Base-by-base conservation (phyloP, 1,140 invertebrate species). In the Caerostris extrusa region DNA sequence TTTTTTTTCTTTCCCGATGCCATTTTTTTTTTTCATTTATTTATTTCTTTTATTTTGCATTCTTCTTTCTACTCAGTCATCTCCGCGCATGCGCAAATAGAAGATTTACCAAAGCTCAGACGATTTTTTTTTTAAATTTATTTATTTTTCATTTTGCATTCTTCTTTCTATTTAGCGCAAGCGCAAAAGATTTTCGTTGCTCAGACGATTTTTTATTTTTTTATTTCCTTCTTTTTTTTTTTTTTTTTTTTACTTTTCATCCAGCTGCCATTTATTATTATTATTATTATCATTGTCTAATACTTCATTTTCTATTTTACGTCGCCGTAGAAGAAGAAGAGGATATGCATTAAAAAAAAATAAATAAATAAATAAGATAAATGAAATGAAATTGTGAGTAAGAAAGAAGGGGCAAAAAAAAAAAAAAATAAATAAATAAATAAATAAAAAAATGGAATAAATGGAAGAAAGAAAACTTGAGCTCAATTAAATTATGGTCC, bases 401-500 rank as follows among this genome's bases (percentile, higher is more conserved):
- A 55, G 71, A 7, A 58, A 83, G 57, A 58, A 83, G 56, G 82
- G 82, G 57, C n/a, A 83, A 83, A 55, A 83, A 56, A 58, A 55
- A 83, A 83, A 58, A 6, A 57, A n/a, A 56, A 57, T 34, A n/a
- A 58, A 56, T 83, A 58, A 83, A 58, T 10, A 6, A 83, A 58
- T 17, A 64, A 64, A 64, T 10, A 64, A 64, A 64, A 64, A 64
- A 7, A 10, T 64, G 61, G 61, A 34, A 34, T 34, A 77, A 10
- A 12, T 12, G 71, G 53, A 77, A 77, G 71, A 77, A 77, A 77
- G 71, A 83, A 83, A 83, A 83, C 82, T 83, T 34, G 82, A 83
- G 82, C 82, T 83, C 82, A 83, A 83, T 83, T 83, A 83, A 83
- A 83, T 83, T 83, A 83, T 83, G 82, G 82, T 83, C 82, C 82